Base-by-base conservation (phyloP, 2,113 vertebrate species). In the Reinhardtius hippoglossoides region DNA sequence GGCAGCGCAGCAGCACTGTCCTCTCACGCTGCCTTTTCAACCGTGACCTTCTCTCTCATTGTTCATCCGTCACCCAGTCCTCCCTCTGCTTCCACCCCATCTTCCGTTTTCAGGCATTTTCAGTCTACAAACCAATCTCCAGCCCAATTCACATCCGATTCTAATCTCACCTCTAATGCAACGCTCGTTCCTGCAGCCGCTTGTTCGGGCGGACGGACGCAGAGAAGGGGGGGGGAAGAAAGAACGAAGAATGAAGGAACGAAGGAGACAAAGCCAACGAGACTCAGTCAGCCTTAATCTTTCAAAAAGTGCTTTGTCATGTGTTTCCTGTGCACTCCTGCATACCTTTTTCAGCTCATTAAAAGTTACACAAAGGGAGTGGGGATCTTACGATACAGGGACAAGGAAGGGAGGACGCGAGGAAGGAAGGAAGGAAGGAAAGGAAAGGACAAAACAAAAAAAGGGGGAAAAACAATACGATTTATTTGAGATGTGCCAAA, bases 131-230 rank as follows among this genome's bases (percentile, higher is more conserved):
- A 85, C 92, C 92, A 91, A 92, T 94, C 89, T 91, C 75, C 78
- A 70, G 80, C 44, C 81, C 89, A 91, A 90, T 91, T 92, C 91
- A 83, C 85, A 82, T 89, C 88, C 67, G 90, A 93, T 92, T 90
- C 74, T 91, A 91, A 93, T 94, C 93, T 90, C 5, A 9, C 80
- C 87, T 74, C 87, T 78, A 85, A 83, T 87, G 80, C 82, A 13
- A 71, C 74, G 84, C 81, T 88, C 84, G 83, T 91, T 87, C 84
- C 67, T 71, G 48, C 82, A 58, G 69, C 80, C 82, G 75, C 78
- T 67, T 68, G 81, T 78, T 78, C 56, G 50, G 87, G 15, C 74
- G 82, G 83, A 85, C 61, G 54, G 70, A 82, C 26, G 58, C 52
- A 75, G 44, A 76, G 76, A 84, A 57, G 70, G 73, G 40, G 21